These are phyloP conservation scores for Ptilorrhoa leucosticta DNA, from an alignment of 2,113 vertebrate genomes.

Conservation along the genomic window DNA sequence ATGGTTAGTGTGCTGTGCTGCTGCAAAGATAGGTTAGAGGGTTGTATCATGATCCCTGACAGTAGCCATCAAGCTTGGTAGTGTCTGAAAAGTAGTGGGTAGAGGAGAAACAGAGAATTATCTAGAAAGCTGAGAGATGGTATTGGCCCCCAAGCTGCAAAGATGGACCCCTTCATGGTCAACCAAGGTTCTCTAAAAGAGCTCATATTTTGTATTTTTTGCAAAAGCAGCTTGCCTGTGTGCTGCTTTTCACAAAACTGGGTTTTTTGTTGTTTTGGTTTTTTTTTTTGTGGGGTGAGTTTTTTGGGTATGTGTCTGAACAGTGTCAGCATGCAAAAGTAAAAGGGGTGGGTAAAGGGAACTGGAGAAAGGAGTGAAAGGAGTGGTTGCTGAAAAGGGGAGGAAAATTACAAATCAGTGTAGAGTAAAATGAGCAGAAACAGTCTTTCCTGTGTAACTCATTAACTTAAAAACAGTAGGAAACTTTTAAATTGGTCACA, in stretches of 20 bases:
- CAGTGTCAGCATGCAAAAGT: background rate
- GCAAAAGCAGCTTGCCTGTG: background rate
- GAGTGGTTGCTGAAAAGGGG: background rate
- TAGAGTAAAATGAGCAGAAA: background rate
- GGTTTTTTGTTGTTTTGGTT: background rate
- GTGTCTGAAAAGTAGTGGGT: background rate
- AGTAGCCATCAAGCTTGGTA: background rate
- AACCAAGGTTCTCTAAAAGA: background rate
- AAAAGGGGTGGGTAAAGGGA: background rate
- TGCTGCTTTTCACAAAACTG: background rate
- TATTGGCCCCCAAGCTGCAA: background rate
- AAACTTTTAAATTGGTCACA: background rate
- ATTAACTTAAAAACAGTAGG: background rate
- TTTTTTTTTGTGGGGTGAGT: rapidly evolving
- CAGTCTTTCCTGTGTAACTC: rapidly evolving
- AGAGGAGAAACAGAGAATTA: background rate
- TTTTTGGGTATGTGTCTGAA: background rate
- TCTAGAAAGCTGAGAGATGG: background rate
- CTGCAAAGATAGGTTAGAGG: background rate
- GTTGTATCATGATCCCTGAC: background rate
- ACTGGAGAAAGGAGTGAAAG: background rate
- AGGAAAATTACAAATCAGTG: background rate
- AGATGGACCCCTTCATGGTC: background rate
- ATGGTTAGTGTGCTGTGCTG: background rate
- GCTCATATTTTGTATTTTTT: background rate